Conservation (phyloP, 2,797 vertebrate species). For the Sebastes umbrosus region DNA sequence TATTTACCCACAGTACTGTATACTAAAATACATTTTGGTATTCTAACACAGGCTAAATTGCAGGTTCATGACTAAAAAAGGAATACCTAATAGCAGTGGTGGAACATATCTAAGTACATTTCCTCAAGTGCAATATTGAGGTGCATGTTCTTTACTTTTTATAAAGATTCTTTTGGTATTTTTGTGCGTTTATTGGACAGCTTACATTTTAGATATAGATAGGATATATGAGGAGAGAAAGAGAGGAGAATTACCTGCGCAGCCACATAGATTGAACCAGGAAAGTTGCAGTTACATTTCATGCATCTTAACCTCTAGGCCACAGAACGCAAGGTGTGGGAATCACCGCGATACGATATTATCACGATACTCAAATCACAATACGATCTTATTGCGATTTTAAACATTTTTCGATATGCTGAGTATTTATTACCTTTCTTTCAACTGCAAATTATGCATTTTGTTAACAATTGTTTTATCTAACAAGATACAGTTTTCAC, state of each 20-base stretch:
- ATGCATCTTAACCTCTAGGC: neutral
- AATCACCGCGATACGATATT: too few species aligned
- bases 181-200: too few species aligned
- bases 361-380: too few species aligned
- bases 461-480: too few species aligned
- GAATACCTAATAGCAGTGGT: neutral
- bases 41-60: neutral
- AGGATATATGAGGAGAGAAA: neutral
- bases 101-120: neutral
- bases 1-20: neutral
- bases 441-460: too few species aligned
- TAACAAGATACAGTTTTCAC: too few species aligned
- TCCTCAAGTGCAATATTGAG: neutral
- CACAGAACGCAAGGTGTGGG: neutral
- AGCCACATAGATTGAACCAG: too few species aligned
- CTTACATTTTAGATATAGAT: neutral
- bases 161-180: neutral
- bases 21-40: neutral
- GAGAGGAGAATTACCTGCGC: neutral
- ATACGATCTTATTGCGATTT: too few species aligned
- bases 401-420: too few species aligned
- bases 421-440: too few species aligned
- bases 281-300: too few species aligned
- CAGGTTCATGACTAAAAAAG: neutral
- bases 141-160: neutral